Percentiles rank a stretch among this genome's conserved stretches.
Evolutionary conservation across 2,113 vertebrate genomes (phyloP).

Genomic region (Oryzias curvinotus): DNA sequence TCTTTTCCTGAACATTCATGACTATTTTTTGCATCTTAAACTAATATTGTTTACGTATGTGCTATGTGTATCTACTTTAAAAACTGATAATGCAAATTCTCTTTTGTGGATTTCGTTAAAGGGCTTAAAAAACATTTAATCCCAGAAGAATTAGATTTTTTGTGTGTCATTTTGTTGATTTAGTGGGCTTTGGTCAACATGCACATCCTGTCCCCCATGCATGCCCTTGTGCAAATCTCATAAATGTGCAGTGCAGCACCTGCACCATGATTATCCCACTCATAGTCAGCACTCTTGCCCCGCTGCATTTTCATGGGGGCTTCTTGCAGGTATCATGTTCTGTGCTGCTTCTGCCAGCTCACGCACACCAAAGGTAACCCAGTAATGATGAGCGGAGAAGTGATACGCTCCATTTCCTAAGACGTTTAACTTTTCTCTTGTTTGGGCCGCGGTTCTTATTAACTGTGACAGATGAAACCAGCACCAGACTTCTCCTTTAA

Average conservation of each 20-base stretch:
- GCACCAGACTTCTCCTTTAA: constrained; percentile 10
- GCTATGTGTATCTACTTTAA: too few species aligned
- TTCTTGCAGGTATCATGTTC: not conserved
- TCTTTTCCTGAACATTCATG: too few species aligned
- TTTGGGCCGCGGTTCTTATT: not conserved
- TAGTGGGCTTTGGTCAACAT: too few species aligned
- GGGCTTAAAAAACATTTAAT: too few species aligned
- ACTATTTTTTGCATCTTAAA: too few species aligned
- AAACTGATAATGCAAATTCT: too few species aligned
- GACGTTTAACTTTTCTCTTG: not conserved
- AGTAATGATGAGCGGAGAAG: constrained; percentile 2
- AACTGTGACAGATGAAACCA: not conserved
- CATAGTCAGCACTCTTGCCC: not conserved
- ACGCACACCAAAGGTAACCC: not conserved
- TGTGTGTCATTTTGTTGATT: too few species aligned
- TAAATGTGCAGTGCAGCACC: not conserved
- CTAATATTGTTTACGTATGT: too few species aligned
- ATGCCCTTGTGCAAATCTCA: too few species aligned
- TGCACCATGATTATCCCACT: not conserved
- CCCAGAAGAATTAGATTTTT: too few species aligned
- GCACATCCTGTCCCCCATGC: too few species aligned
- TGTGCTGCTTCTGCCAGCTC: not conserved
- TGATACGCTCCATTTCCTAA: constrained; percentile 9
- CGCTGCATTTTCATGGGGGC: not conserved
- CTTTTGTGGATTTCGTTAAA: too few species aligned